phyloP scores from a whole-genome alignment of 2,113 vertebrate genomes.

The Dipodomys spectabilis region DNA sequence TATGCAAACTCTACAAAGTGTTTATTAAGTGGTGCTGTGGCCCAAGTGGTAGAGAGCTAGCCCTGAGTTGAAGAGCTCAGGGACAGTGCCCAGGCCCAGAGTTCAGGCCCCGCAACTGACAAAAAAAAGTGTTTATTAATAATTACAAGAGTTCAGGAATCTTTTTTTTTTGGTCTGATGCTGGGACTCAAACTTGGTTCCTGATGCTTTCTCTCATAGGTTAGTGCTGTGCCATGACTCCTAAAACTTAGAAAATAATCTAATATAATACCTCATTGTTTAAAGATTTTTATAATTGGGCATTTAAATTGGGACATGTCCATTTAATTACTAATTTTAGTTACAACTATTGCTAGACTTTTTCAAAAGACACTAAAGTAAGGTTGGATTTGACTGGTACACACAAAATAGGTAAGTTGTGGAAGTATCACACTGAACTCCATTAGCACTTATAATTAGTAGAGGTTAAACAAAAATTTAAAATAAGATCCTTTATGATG shows the following conservation, averaged over 20 bases:
- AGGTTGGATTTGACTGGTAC: background rate
- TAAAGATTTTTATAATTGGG: constrained; percentile 34
- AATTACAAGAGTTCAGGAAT: constrained; percentile 20
- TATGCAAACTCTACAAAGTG: constrained; percentile 20
- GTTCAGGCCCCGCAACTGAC: too few species aligned
- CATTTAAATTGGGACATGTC: background rate
- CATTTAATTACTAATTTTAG: constrained; percentile 23
- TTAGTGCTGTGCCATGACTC: too few species aligned
- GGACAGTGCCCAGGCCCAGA: too few species aligned
- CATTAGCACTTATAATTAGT: background rate
- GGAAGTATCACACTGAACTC: background rate
- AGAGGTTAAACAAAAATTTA: background rate
- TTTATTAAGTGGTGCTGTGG: background rate
- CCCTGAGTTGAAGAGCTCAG: too few species aligned
- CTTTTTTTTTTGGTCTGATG: background rate
- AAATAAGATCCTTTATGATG: constrained; percentile 29
- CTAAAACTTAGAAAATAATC: constrained; percentile 13
- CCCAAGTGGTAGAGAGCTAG: too few species aligned
- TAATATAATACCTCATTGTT: background rate
- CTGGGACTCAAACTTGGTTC: too few species aligned
- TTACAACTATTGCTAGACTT: constrained; percentile 44
- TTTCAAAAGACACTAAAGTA: background rate
- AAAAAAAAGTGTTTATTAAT: too few species aligned
- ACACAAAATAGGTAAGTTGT: background rate
- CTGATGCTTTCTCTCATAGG: too few species aligned